Percentiles rank a stretch among this genome's conserved stretches.
Conservation (phyloP, 1,140 invertebrate genomes). For the Drosophila oshimai region DNA sequence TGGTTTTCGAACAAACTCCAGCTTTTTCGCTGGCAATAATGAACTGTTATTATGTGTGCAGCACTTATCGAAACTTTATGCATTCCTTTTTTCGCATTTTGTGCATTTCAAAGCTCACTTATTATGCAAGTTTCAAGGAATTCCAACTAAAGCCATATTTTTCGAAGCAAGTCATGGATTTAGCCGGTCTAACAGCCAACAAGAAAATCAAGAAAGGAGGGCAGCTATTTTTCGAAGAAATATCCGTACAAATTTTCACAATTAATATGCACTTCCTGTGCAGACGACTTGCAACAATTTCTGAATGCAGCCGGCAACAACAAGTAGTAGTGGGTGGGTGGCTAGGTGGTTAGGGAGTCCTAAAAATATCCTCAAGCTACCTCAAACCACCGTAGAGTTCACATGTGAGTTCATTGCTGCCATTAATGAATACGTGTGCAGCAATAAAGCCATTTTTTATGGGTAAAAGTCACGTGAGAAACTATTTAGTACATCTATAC, state of each 20-base stretch:
- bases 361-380: slow-evolving; percentile 28
- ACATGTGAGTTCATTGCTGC: slow-evolving; percentile 79
- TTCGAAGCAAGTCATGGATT: slow-evolving; percentile 4
- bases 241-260: slow-evolving; percentile 77
- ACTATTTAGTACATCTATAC: slow-evolving; percentile 76
- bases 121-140: slow-evolving; percentile 21
- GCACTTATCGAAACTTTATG: slow-evolving; percentile 6
- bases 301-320: slow-evolving; percentile 47
- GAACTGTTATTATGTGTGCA: slow-evolving; percentile 1
- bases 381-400: slow-evolving; percentile 31
- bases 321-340: slow-evolving; percentile 7
- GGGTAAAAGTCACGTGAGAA: slow-evolving; percentile 77
- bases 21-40: too few species aligned
- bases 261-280: slow-evolving; percentile 80
- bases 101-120: slow-evolving; percentile 10
- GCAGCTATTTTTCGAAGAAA: slow-evolving; percentile 74
- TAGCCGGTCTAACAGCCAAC: slow-evolving; percentile 5
- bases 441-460: slow-evolving; percentile 81
- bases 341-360: neutral
- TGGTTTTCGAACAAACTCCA: too few species aligned
- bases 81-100: neutral
- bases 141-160: slow-evolving; percentile 24
- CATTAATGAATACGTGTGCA: slow-evolving; percentile 81
- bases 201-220: slow-evolving; percentile 20
- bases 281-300: slow-evolving; percentile 73